phyloP scores from a whole-genome alignment of 2,888 invertebrate genomes.

The Lagria hirta region DNA sequence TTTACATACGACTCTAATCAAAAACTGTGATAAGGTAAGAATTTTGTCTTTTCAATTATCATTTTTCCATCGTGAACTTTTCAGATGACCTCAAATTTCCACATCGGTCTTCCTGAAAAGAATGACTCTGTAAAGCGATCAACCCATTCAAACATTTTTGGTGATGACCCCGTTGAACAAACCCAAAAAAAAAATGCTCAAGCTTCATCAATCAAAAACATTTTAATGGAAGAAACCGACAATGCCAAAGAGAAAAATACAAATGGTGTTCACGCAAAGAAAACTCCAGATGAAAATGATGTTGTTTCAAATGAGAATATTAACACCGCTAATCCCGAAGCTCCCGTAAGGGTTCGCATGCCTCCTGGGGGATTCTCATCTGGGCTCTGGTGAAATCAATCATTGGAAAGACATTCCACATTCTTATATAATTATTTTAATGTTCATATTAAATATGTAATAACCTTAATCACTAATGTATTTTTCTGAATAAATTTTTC shows the following conservation, averaged over 20 bases:
- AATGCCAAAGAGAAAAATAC: not conserved
- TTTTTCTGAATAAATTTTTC: too few relatives aligned
- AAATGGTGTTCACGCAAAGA: not conserved
- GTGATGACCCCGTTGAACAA: not conserved
- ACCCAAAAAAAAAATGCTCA: constrained; percentile 5
- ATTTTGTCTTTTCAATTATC: too few relatives aligned
- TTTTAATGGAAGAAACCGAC: constrained; percentile 6
- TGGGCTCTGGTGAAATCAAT: constrained; percentile 46
- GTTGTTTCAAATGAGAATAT: not conserved
- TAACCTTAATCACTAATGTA: too few relatives aligned
- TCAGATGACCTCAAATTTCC: constrained; percentile 9
- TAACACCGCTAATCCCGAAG: constrained; percentile 8
- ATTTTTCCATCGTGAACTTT: too few relatives aligned
- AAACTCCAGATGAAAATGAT: too few relatives aligned
- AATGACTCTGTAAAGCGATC: not conserved
- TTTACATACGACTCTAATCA: too few relatives aligned
- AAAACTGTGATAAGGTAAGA: too few relatives aligned
- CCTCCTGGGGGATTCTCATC: constrained; percentile 47
- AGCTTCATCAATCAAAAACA: not conserved
- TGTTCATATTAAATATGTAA: too few relatives aligned
- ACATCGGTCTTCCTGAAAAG: constrained; percentile 7
- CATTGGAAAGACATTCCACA: too few relatives aligned
- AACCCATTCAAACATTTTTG: constrained; percentile 10
- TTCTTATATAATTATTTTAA: not conserved
- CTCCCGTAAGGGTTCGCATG: constrained; percentile 36